These are phyloP conservation scores for Bettongia penicillata DNA, from an alignment of 2,113 vertebrate species.

Conservation along the genomic window DNA sequence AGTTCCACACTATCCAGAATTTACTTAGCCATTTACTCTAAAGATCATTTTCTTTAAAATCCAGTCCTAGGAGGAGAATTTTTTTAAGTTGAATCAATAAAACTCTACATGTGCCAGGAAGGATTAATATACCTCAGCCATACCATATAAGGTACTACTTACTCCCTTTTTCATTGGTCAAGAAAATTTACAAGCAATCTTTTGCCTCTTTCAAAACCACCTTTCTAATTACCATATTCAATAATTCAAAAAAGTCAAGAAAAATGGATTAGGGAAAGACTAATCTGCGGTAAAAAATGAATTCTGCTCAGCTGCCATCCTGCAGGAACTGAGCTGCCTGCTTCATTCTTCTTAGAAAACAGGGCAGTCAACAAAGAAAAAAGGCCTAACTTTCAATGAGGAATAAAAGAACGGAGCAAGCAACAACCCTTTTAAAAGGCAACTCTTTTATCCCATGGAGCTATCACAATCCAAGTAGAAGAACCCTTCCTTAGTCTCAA, in stretches of 20 bases:
- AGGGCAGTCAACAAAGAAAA: background rate
- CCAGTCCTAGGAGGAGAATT: background rate
- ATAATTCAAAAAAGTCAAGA: background rate
- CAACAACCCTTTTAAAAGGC: background rate
- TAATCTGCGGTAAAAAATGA: background rate
- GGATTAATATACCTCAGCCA: background rate
- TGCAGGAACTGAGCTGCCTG: background rate
- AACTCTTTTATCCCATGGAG: background rate
- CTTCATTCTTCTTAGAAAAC: background rate
- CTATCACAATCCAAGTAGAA: background rate
- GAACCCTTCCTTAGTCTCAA: background rate
- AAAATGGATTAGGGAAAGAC: background rate
- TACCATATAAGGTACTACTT: background rate
- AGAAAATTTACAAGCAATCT: background rate
- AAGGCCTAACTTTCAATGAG: background rate
- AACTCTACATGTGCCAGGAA: background rate
- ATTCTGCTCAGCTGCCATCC: accelerated
- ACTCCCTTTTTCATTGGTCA: conserved; percentile 4
- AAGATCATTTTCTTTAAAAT: background rate
- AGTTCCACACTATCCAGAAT: background rate
- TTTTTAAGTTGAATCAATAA: background rate
- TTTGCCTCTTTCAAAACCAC: background rate
- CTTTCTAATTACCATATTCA: background rate
- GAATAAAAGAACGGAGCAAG: background rate
- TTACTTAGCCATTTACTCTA: background rate